A percentile compares a stretch with the other conserved stretches of the same genome.
Conservation (phyloP, 2,888 invertebrate species). For the Agelastica alni region DNA sequence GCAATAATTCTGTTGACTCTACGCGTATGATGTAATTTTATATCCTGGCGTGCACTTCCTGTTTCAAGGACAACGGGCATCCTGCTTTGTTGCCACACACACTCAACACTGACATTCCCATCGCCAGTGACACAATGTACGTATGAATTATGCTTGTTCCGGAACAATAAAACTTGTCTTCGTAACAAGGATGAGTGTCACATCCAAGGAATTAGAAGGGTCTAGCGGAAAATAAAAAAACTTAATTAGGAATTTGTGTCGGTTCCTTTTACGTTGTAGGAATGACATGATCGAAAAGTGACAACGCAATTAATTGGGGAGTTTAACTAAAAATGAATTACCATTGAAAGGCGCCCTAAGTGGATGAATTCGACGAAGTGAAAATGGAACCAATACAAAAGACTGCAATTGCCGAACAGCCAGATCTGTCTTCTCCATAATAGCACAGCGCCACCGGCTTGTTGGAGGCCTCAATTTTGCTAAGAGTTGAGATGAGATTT, state of each 20-base stretch:
- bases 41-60: slow-evolving; percentile 14
- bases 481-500: too few relatives aligned
- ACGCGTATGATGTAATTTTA: slow-evolving; percentile 4
- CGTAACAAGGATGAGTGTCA: slow-evolving; percentile 5
- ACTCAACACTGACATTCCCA: slow-evolving; percentile 6
- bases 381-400: too few relatives aligned
- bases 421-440: too few relatives aligned
- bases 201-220: not conserved
- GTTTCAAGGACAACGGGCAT: slow-evolving; percentile 3
- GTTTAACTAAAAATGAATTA: too few relatives aligned
- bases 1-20: too few relatives aligned
- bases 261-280: not conserved
- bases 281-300: too few relatives aligned
- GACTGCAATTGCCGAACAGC: too few relatives aligned
- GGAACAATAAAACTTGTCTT: slow-evolving; percentile 6
- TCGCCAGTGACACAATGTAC: slow-evolving; percentile 6
- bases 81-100: slow-evolving; percentile 16
- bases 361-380: too few relatives aligned
- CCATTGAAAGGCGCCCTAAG: too few relatives aligned
- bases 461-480: too few relatives aligned
- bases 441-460: too few relatives aligned
- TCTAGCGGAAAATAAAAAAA: slow-evolving; percentile 1
- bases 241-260: not conserved
- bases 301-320: too few relatives aligned
- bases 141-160: slow-evolving; percentile 3